Base-by-base conservation (phyloP, 2,113 vertebrate genomes). In the human region DNA sequence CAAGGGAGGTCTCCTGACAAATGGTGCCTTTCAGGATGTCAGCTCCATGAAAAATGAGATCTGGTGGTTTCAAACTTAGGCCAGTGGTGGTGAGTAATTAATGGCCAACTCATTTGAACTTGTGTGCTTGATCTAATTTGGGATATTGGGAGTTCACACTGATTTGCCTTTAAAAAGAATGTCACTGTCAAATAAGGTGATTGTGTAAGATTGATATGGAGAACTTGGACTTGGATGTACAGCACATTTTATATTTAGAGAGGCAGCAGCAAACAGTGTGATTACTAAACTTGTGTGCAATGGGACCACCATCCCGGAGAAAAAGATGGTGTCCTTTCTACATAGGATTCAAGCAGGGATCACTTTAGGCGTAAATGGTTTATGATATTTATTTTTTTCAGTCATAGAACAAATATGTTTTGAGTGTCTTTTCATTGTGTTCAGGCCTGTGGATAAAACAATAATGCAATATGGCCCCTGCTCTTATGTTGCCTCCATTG, bases 51-150 rank as follows among this genome's bases (percentile, higher is more conserved):
- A 98, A 98, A 98, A 97, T 45, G 5, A 96, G 97, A 97, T 52
- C 82, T 64, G 80, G 89, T 84, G 90, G 76, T 97, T 98, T 97
- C 93, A 97, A 94, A 98, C 94, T 76, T 84, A 55, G 95, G 82
- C 88, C 80, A 95, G 96, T 97, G 96, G 93, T 94, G 93, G 55
- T 97, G 93, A 98, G 98, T 98, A 98, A 98, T 98, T 98, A 97
- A 97, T 97, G 96, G 96, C 96, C 98, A 97, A 93, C 92, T 98
- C 94, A 79, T 96, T 97, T 97, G 87, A 98, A 98, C 98, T 96
- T 97, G 93, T 80, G 89, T 59, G 73, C 97, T 98, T 98, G 95
- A 98, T 98, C 98, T 98, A 98, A 98, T 98, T 98, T 97, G 98
- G 97, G 89, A 97, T 97, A 97, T 92, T 98, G 96, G 59, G 93